Evolutionary conservation across 92 coral and sea anemone genomes (phyloP).

Genomic region (Porites lobata): DNA sequence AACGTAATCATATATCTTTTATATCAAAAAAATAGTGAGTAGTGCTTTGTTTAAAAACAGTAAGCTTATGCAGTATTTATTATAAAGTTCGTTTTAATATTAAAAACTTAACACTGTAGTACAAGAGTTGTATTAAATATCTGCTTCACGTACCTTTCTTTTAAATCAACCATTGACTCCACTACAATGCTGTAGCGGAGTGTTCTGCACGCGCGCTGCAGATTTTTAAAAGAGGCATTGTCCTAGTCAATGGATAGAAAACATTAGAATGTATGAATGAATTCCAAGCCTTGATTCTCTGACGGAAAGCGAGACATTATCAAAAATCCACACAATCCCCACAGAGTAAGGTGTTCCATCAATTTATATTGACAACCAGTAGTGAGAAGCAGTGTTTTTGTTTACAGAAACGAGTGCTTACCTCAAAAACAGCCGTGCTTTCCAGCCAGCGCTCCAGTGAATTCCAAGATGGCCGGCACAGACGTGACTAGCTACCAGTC

Average conservation of each 20-base stretch:
- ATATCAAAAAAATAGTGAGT: not conserved
- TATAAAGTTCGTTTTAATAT: slow-evolving; percentile 22
- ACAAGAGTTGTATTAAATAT: slow-evolving; percentile 14
- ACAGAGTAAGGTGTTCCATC: slow-evolving; percentile 24
- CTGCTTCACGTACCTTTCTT: slow-evolving; percentile 30
- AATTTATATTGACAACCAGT: slow-evolving; percentile 19
- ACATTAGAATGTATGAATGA: slow-evolving; percentile 6
- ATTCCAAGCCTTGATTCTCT: slow-evolving; percentile 24
- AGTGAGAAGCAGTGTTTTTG: slow-evolving; percentile 6
- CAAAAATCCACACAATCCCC: not conserved
- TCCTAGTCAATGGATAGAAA: not conserved
- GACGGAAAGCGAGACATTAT: slow-evolving; percentile 7
- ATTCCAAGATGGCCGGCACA: no score
- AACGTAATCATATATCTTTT: no score
- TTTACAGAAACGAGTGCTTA: no score
- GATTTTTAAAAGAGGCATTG: no score
- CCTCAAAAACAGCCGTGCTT: no score
- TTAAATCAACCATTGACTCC: slow-evolving; percentile 6
- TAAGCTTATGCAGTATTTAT: slow-evolving; percentile 4
- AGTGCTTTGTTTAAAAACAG: slow-evolving; percentile 23
- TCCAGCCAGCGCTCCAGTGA: no score
- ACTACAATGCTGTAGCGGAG: not conserved
- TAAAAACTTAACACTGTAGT: slow-evolving; percentile 19
- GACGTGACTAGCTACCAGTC: no score
- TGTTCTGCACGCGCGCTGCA: not conserved